Evolutionary conservation across 1,140 invertebrate species (phyloP).

Genomic region (Apis mellifera): DNA sequence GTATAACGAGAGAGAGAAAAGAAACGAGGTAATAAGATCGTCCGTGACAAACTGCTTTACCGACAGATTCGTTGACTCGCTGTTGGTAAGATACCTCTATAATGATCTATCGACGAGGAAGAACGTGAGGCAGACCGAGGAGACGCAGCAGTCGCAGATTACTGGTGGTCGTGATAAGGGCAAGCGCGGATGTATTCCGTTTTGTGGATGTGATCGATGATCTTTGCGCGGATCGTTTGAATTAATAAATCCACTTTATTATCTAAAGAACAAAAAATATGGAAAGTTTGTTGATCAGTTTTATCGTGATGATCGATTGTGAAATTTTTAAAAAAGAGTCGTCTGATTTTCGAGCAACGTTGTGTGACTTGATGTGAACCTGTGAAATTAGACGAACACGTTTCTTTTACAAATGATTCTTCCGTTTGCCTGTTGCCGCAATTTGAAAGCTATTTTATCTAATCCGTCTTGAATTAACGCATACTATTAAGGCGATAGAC

Average conservation of each 20-base stretch:
- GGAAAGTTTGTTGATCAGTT: background rate
- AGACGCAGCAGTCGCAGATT: constrained; percentile 55
- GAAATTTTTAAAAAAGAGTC: background rate
- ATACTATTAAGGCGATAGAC: constrained; percentile 23
- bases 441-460: constrained; percentile 24
- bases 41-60: constrained; percentile 50
- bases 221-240: constrained; percentile 40
- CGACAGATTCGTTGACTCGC: constrained; percentile 42
- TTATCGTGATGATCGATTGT: background rate
- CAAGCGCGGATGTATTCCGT: constrained; percentile 38
- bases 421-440: background rate
- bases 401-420: constrained; percentile 24
- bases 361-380: background rate
- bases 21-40: constrained; percentile 43
- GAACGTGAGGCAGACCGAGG: constrained; percentile 29
- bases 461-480: constrained; percentile 41
- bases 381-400: constrained; percentile 20
- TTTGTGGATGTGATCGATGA: constrained; percentile 28
- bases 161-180: constrained; percentile 60
- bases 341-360: background rate
- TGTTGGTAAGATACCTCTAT: constrained; percentile 46
- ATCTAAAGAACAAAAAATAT: background rate
- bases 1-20: constrained; percentile 32
- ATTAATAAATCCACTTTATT: background rate
- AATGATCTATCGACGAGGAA: constrained; percentile 49